Evolutionary conservation across 2,113 vertebrate genomes (phyloP).

Genomic region (Odocoileus hemionus): DNA sequence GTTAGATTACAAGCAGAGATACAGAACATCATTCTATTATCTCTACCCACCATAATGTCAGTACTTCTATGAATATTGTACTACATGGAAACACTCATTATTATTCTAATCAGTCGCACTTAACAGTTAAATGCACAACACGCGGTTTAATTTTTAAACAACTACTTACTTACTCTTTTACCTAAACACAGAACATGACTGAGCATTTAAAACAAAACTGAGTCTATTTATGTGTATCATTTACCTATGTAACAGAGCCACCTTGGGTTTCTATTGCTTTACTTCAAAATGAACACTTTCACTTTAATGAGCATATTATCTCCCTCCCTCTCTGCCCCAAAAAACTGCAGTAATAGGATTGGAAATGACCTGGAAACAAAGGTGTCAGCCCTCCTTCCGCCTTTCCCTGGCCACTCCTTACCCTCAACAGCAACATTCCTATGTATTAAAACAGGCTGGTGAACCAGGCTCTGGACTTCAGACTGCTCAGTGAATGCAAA

Average conservation of each 20-base stretch:
- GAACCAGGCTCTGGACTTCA: background rate
- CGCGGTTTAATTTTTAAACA: background rate
- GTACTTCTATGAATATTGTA: conserved; percentile 6
- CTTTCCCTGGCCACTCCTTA: background rate
- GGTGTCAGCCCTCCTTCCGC: background rate
- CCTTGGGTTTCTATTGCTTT: background rate
- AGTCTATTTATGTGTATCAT: background rate
- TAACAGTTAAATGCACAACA: conserved; percentile 23
- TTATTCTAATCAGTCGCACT: background rate
- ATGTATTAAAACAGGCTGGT: background rate
- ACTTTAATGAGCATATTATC: conserved; percentile 29
- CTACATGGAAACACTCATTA: background rate
- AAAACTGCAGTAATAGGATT: background rate
- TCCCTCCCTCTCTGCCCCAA: background rate
- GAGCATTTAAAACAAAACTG: background rate
- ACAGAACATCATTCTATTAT: background rate
- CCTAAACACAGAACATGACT: background rate
- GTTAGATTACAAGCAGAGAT: background rate
- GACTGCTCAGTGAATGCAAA: background rate
- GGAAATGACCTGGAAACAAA: conserved; percentile 48
- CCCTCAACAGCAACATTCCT: background rate
- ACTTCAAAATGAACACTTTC: conserved; percentile 32
- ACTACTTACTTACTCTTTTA: background rate
- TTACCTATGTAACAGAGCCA: background rate
- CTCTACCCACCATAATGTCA: background rate